Base-by-base conservation (phyloP, 2,888 invertebrate genomes). In the Andrena hattorfiana region DNA sequence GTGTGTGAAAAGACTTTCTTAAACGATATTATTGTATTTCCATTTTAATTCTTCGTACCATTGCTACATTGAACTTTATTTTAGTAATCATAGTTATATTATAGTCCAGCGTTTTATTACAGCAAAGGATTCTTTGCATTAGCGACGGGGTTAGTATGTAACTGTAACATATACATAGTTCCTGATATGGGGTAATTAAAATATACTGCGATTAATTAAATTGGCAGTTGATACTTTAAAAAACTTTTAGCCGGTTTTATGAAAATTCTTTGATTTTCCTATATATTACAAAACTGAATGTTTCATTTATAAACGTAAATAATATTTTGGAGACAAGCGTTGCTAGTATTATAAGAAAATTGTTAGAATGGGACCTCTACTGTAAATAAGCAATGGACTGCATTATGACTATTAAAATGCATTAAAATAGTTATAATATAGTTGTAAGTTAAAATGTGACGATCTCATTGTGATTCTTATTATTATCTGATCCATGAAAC, bases 391-490 rank as follows among this genome's bases (percentile, higher is more conserved):
- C 89, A 87, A 87, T 89, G 88, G 85, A 86, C 85, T 89, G 89
- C 85, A 86, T 77, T 88, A 88, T 87, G 82, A 85, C 83, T 77
- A 89, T 78, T 71, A 63, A 64, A 75, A 64, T 69, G 83, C 69
- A 83, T 85, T 85, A 84, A 81, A 83, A 86, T 89, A 87, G 85
- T 85, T 84, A 69, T 89, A 90, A 85, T 77, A 62, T 90, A 91
- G 89, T 77, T 85, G 42, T 92, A 90, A 89, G 86, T 71, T 83
- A 89, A 85, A 83, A 88, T 85, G 85, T 83, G 83, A 91, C 85
- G 90, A 91, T 92, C 91, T 92, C 92, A 92, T 90, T 90, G 89
- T 91, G 89, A 90, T 89, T 92, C 89, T 89, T 81, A 90, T 89
- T 89, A 85, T 88, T 90, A 85, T 87, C 87, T 83, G 85, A 90